These are phyloP conservation scores for Hydrochoerus hydrochaeris DNA, from an alignment of 2,113 vertebrate genomes.

Conservation along the genomic window DNA sequence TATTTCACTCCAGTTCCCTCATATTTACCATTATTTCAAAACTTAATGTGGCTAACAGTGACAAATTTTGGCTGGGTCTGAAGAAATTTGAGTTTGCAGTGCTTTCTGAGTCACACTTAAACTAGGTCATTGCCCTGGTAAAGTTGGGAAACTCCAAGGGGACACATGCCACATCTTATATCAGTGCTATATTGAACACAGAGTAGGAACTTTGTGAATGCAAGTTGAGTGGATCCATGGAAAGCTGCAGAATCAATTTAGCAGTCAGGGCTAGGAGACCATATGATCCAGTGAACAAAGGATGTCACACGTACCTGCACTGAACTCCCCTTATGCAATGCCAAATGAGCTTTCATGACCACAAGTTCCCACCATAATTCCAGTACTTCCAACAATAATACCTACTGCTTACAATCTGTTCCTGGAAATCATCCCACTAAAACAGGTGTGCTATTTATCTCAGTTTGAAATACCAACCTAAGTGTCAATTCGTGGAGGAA, in stretches of 20 bases:
- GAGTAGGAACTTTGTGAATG: background rate
- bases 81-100: background rate
- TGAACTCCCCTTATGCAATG: background rate
- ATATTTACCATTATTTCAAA: background rate
- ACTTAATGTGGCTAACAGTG: background rate
- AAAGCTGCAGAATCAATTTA: background rate
- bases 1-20: background rate
- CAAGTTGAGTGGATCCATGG: background rate
- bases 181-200: background rate
- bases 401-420: conserved; percentile 15
- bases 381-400: conserved; percentile 16
- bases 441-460: conserved; percentile 63
- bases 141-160: background rate
- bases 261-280: background rate
- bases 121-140: background rate
- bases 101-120: background rate
- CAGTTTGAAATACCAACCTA: conserved; percentile 25
- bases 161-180: background rate
- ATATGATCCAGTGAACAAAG: background rate
- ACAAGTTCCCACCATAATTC: background rate
- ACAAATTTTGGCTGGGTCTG: background rate
- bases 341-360: background rate
- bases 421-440: conserved; percentile 63
- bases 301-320: background rate
- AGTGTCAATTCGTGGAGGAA: conserved; percentile 60